Evolutionary conservation across 2,888 invertebrate species (phyloP).

Genomic region (Tolmerus cingulatus): DNA sequence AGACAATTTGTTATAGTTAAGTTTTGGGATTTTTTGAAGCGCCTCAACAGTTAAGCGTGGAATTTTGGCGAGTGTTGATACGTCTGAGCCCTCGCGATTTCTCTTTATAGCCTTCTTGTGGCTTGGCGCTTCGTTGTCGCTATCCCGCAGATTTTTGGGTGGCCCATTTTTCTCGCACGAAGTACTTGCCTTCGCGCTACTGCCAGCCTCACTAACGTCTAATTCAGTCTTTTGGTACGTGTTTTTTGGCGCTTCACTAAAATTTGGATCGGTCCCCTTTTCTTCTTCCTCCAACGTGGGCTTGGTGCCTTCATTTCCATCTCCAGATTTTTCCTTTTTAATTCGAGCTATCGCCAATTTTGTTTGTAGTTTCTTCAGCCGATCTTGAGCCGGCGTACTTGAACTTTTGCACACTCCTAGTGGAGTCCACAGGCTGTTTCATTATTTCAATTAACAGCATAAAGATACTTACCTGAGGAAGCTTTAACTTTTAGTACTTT

Average conservation of each 20-base stretch:
- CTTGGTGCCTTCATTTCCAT: neutral
- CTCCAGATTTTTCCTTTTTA: neutral
- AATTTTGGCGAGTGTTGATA: neutral
- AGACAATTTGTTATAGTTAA: neutral
- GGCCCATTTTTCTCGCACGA: neutral
- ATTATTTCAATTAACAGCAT: neutral
- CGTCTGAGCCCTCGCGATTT: neutral
- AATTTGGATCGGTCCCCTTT: neutral
- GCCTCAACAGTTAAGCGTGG: neutral
- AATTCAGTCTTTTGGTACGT: neutral
- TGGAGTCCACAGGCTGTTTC: neutral
- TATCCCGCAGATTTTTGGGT: neutral
- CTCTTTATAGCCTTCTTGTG: neutral
- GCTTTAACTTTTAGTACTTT: neutral
- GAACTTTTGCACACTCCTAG: neutral
- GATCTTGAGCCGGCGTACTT: conserved; percentile 54
- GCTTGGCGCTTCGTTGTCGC: neutral
- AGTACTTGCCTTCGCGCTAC: neutral
- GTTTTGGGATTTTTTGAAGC: neutral
- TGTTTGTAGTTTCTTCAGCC: conserved; percentile 54
- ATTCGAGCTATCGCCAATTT: neutral
- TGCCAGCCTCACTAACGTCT: neutral
- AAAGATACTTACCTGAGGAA: neutral
- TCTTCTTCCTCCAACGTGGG: neutral
- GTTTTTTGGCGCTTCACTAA: neutral